Evolutionary conservation across 2,888 invertebrate genomes (phyloP).

Genomic region (Amphimallon solstitiale): DNA sequence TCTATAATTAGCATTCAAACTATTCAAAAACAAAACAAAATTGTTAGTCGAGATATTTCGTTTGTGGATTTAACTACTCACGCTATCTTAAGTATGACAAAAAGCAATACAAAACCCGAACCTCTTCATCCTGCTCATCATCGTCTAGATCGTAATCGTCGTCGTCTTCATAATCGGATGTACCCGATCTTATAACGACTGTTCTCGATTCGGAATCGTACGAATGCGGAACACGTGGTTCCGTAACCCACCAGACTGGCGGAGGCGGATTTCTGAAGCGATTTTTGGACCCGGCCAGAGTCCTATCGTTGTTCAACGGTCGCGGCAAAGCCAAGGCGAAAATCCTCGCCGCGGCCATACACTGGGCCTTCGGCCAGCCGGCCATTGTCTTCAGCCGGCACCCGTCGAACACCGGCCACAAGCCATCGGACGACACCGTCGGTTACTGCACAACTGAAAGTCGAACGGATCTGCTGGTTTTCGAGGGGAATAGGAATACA

Average conservation of each 20-base stretch:
- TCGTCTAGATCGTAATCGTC: conserved; percentile 31
- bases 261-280: background rate
- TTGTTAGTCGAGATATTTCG: no score
- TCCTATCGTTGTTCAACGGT: background rate
- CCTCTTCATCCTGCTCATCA: conserved; percentile 16
- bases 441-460: no score
- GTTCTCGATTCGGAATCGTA: conserved; percentile 37
- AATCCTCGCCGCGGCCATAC: conserved; percentile 66
- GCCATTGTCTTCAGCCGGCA: conserved; percentile 48
- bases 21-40: background rate
- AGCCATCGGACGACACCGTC: conserved; percentile 32
- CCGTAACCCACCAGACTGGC: conserved; percentile 22
- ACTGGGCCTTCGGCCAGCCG: conserved; percentile 65
- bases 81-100: background rate
- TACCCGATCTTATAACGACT: conserved; percentile 32
- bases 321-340: conserved; percentile 58
- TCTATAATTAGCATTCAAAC: no score
- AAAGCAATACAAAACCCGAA: background rate
- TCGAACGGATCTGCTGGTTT: no score
- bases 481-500: background rate
- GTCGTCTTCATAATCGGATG: conserved; percentile 32
- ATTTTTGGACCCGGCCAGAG: background rate
- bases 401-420: conserved; percentile 42
- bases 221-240: conserved; percentile 25
- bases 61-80: no score